A percentile compares a stretch with the other conserved stretches of the same genome.
Evolutionary conservation across 2,888 invertebrate species (phyloP).

Genomic region (Megastigmus dorsalis): DNA sequence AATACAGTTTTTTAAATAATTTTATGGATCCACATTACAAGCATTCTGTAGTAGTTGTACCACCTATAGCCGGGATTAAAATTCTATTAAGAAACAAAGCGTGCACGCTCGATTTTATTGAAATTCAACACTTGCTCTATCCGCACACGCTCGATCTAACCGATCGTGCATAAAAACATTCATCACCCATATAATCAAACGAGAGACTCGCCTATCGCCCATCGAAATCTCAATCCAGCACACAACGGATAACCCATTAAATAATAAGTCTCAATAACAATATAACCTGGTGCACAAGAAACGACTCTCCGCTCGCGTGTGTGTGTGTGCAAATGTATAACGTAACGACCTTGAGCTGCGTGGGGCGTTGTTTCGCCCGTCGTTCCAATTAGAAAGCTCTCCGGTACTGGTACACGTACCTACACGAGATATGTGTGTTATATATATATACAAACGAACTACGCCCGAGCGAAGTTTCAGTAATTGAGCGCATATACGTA

Average conservation of each 20-base stretch:
- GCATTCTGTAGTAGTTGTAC: too few species aligned
- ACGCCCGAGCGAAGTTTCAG: slow-evolving; percentile 14
- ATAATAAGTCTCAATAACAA: slow-evolving; percentile 1
- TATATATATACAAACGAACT: too few species aligned
- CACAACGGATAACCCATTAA: not conserved
- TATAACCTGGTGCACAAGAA: not conserved
- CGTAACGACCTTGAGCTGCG: slow-evolving; percentile 32
- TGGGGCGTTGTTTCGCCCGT: slow-evolving; percentile 18
- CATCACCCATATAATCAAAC: too few species aligned
- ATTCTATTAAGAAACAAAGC: slow-evolving; percentile 9
- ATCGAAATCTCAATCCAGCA: slow-evolving; percentile 25
- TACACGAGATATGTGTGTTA: too few species aligned
- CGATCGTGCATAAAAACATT: too few species aligned
- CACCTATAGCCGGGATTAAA: too few species aligned
- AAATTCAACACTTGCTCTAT: slow-evolving; percentile 23
- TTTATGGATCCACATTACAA: too few species aligned
- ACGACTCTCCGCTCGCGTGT: too few species aligned
- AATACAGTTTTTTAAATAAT: too few species aligned
- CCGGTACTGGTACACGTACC: not conserved
- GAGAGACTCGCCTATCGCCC: not conserved
- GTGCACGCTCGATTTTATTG: not conserved
- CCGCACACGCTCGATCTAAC: not conserved
- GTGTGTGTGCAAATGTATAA: too few species aligned
- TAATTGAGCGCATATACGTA: slow-evolving; percentile 20
- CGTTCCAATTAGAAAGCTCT: slow-evolving; percentile 44